Percentiles rank a stretch among this genome's conserved stretches.
phyloP scores from a whole-genome alignment of 1,140 invertebrate species.

The Bombus waltoni region DNA sequence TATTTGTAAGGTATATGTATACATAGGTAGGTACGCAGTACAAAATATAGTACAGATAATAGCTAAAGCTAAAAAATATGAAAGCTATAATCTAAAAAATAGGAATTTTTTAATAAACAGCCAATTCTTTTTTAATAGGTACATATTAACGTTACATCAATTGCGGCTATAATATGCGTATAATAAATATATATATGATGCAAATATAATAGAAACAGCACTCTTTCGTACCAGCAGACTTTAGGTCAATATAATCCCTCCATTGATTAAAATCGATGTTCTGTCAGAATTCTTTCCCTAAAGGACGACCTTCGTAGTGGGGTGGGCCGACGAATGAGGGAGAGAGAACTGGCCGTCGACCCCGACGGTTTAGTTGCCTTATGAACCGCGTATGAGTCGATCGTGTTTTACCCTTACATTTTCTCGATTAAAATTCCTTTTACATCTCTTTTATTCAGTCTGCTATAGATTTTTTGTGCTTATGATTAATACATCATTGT shows the following conservation, averaged over 20 bases:
- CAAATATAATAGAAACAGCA: background rate
- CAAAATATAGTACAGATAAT: too few species aligned
- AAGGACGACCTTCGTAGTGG: constrained; percentile 41
- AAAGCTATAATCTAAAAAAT: too few species aligned
- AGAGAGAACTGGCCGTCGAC: constrained; percentile 58
- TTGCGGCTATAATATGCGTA: too few species aligned
- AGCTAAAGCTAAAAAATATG: background rate
- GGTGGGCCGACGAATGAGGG: constrained; percentile 44
- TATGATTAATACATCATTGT: background rate
- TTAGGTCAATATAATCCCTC: constrained; percentile 44
- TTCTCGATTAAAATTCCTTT: background rate
- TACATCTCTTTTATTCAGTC: background rate
- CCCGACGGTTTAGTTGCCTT: constrained; percentile 61
- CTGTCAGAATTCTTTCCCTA: constrained; percentile 61
- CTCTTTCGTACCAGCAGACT: background rate
- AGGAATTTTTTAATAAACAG: too few species aligned
- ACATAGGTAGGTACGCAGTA: too few species aligned
- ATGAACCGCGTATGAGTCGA: constrained; percentile 49
- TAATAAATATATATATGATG: too few species aligned
- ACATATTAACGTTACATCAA: too few species aligned
- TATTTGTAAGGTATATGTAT: too few species aligned
- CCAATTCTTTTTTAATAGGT: too few species aligned
- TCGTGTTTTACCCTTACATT: constrained; percentile 34
- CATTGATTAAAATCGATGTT: constrained; percentile 67
- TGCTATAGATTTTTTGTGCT: background rate